Percentiles rank a stretch among this genome's conserved stretches.
Evolutionary conservation across 1,140 invertebrate genomes (phyloP).

Genomic region (Vollenhovia emeryi): DNA sequence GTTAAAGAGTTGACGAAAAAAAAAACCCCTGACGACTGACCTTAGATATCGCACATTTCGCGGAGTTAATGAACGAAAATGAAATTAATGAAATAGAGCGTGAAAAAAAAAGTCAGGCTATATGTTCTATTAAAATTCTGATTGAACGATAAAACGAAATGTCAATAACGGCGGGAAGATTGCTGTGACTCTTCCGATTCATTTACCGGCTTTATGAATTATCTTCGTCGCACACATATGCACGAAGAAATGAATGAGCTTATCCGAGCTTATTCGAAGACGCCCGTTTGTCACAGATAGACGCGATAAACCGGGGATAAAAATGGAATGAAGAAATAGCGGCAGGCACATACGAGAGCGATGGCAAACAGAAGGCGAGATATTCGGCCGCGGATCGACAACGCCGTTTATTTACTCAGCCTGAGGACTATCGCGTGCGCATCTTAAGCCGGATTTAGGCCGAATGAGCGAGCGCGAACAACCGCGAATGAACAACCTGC

Average conservation of each 20-base stretch:
- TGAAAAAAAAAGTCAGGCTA: not conserved
- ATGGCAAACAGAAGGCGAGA: not conserved
- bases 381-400: not conserved
- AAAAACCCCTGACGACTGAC: not conserved
- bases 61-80: not conserved
- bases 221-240: not conserved
- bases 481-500: slow-evolving; percentile 9
- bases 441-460: not conserved
- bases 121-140: not conserved
- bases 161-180: not conserved
- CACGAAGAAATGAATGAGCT: not conserved
- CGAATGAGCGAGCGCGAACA: not conserved
- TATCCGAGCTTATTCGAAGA: not conserved
- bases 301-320: not conserved
- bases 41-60: too few species aligned
- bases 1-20: not conserved
- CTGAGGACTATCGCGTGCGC: not conserved
- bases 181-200: not conserved
- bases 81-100: too few species aligned
- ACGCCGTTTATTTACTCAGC: slow-evolving; percentile 13
- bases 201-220: not conserved
- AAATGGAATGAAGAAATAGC: not conserved
- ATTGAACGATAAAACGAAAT: not conserved
- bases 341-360: not conserved
- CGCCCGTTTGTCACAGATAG: not conserved